Evolutionary conservation across 2,888 invertebrate species (phyloP), one percentile per base, ranked within the genome.

Genomic region (Drosophila suboccidentalis): DNA sequence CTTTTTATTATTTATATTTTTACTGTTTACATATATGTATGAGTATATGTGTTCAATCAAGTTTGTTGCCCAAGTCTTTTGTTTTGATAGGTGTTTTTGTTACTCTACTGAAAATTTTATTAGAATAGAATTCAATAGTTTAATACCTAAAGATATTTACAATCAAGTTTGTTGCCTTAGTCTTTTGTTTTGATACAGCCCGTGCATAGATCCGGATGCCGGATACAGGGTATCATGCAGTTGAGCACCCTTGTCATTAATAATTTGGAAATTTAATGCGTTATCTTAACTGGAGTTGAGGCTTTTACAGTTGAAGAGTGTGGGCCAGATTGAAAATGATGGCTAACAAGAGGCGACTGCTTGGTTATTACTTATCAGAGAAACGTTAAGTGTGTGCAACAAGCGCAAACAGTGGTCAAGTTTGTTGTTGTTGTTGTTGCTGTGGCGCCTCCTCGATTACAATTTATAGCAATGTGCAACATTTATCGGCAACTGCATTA

Each of bases 161-260:
- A 47, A 41, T 29, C 65, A 67, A 75, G 71, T 75, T 75, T 64
- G 71, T 80, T 60, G 64, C 57, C 58, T 46, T 51, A 76, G 64
- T 76, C 69, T 69, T 74, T 69, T 11, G 64, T 8, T 38, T n/a
- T 38, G 1, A 38, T 38, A n/a, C 6, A 34, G n/a, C 19, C 6
- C 6, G 6, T 17, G 11, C n/a, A 6, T 36, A 39, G 10, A 29
- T 22, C 32, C 41, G 34, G 22, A n/a, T 34, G 11, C 41, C 54
- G 44, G 44, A n/a, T 44, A 22, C 55, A 34, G 55, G 55, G 55
- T 55, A 44, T 44, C 22, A 15, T 22, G 1, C 10, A 10, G 55
- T 22, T 44, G 22, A 44, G 11, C 55, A 36, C 22, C 6, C 22
- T 11, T 44, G 11, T 36, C 44, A 44, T 38, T 39, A 26, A 55